Conservation (phyloP, 2,888 invertebrate genomes). For the Xestia sexstrigata region DNA sequence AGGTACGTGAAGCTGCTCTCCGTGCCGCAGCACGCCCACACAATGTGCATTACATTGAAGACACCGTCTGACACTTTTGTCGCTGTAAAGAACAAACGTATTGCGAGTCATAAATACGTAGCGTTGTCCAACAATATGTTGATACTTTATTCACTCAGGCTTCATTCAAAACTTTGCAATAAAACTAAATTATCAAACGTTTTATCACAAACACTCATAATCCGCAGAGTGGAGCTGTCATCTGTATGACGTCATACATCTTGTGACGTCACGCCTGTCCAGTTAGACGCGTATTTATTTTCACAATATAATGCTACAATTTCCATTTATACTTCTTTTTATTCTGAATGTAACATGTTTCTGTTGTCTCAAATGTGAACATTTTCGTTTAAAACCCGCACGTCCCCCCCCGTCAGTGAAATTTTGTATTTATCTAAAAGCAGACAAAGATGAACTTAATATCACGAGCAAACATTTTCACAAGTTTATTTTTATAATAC, state of each 20-base stretch:
- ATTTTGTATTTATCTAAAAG: background rate
- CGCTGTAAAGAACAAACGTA: too few relatives aligned
- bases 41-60: too few relatives aligned
- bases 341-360: background rate
- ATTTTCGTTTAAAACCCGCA: background rate
- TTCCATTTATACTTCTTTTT: background rate
- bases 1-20: too few relatives aligned
- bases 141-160: too few relatives aligned
- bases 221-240: background rate
- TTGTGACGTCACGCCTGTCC: slow-evolving; percentile 16
- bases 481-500: background rate
- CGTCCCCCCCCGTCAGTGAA: too few relatives aligned
- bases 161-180: too few relatives aligned
- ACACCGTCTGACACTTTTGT: too few relatives aligned
- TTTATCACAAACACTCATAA: background rate
- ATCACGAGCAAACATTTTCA: background rate
- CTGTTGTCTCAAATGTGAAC: background rate
- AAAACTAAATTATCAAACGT: background rate
- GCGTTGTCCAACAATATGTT: too few relatives aligned
- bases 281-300: background rate
- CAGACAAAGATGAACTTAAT: background rate
- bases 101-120: too few relatives aligned
- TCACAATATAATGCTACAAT: background rate
- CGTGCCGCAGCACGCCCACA: too few relatives aligned
- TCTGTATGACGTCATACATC: slow-evolving; percentile 3